These are phyloP conservation scores for Enteromius unitaeniatus DNA, from an alignment of 2,797 vertebrate species.

Conservation along the genomic window DNA sequence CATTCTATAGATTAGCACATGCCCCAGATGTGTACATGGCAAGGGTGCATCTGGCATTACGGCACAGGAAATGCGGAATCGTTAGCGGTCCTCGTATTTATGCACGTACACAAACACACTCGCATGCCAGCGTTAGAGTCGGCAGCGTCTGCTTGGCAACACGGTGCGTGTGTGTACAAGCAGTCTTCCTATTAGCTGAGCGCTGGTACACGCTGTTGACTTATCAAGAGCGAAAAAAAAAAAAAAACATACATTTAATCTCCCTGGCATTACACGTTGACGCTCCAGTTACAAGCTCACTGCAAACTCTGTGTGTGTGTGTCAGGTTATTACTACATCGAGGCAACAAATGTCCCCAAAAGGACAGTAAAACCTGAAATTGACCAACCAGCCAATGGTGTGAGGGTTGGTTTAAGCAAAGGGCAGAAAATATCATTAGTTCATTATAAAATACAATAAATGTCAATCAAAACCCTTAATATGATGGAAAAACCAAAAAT, in stretches of 20 bases:
- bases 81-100: slow-evolving; percentile 54
- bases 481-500: slow-evolving; percentile 5
- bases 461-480: slow-evolving; percentile 16
- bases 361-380: slow-evolving; percentile 6
- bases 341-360: slow-evolving; percentile 8
- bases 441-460: slow-evolving; percentile 4
- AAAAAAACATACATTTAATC: slow-evolving; percentile 70
- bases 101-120: slow-evolving; percentile 58
- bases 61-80: slow-evolving; percentile 13
- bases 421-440: slow-evolving; percentile 5
- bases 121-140: slow-evolving; percentile 41
- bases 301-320: slow-evolving; percentile 20
- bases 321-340: background rate
- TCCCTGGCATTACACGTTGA: slow-evolving; percentile 54
- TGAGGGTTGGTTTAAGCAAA: slow-evolving; percentile 6
- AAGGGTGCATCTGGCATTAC: slow-evolving; percentile 22
- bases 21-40: slow-evolving; percentile 24
- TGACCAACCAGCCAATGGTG: background rate
- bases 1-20: background rate
- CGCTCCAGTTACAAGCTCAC: slow-evolving; percentile 34
- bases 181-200: slow-evolving; percentile 79
- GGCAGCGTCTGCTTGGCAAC: slow-evolving; percentile 76
- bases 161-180: slow-evolving; percentile 78
- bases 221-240: slow-evolving; percentile 71
- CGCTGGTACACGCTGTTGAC: slow-evolving; percentile 74